Conservation (phyloP, 2,888 invertebrate species). For the Calameuta filiformis region DNA sequence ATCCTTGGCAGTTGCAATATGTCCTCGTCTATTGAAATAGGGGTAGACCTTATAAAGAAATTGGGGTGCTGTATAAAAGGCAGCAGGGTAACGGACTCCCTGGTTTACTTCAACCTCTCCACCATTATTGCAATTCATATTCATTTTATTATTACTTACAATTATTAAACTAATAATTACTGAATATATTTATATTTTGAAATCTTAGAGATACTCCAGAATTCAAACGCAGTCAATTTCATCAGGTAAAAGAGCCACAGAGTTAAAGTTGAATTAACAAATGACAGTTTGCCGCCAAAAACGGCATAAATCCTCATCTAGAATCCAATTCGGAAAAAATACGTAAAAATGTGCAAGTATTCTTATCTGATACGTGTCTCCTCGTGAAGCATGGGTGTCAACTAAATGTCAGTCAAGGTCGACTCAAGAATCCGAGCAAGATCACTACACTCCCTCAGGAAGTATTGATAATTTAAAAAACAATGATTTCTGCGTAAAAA, state of each 20-base stretch:
- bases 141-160: not conserved
- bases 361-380: not conserved
- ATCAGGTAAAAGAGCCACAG: not conserved
- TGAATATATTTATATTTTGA: not conserved
- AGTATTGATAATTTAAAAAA: not conserved
- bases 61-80: not conserved
- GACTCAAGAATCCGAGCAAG: constrained; percentile 13
- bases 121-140: not conserved
- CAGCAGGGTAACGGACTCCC: not conserved
- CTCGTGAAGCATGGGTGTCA: not conserved
- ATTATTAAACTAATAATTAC: not conserved
- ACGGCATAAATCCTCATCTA: not conserved
- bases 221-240: not conserved
- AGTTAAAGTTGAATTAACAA: not conserved
- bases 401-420: constrained; percentile 58
- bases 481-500: not conserved
- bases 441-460: not conserved
- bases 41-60: not conserved
- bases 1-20: not conserved
- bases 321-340: not conserved
- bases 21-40: not conserved
- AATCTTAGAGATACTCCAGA: not conserved
- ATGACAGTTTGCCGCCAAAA: not conserved
- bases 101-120: not conserved
- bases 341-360: not conserved